Percentiles rank a stretch among this genome's conserved stretches.
These are phyloP conservation scores for Habropoda laboriosa DNA, from an alignment of 1,140 invertebrate genomes.

Conservation along the genomic window DNA sequence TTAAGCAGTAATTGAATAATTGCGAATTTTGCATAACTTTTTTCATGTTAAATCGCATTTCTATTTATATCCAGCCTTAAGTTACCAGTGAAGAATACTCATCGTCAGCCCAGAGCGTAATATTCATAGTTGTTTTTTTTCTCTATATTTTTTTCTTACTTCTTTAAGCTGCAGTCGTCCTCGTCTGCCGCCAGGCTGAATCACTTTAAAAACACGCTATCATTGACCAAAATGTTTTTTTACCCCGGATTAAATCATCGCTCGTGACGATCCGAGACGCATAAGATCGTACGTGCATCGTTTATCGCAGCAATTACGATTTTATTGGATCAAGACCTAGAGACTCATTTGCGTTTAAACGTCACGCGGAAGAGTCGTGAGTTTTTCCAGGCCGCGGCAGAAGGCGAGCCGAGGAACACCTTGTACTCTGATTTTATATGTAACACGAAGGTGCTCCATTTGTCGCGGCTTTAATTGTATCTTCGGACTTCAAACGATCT, in stretches of 20 bases:
- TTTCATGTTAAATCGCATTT: too few species aligned
- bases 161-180: neutral
- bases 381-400: constrained; percentile 19
- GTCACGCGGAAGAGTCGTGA: constrained; percentile 24
- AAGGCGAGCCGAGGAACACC: constrained; percentile 32
- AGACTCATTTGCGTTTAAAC: constrained; percentile 7
- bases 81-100: neutral
- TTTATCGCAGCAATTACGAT: constrained; percentile 11
- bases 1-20: too few species aligned
- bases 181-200: neutral
- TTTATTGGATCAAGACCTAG: neutral
- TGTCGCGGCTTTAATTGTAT: constrained; percentile 15
- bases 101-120: neutral
- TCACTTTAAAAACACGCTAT: neutral
- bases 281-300: neutral
- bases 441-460: neutral
- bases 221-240: constrained; percentile 6
- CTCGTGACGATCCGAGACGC: neutral
- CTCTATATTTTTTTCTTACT: too few species aligned
- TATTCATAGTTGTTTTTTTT: neutral
- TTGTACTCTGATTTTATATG: constrained; percentile 14
- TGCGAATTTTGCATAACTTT: too few species aligned
- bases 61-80: neutral
- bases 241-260: neutral
- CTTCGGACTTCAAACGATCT: constrained; percentile 29